phyloP scores from a whole-genome alignment of 2,888 invertebrate species.

The Chymomyza caudatula region DNA sequence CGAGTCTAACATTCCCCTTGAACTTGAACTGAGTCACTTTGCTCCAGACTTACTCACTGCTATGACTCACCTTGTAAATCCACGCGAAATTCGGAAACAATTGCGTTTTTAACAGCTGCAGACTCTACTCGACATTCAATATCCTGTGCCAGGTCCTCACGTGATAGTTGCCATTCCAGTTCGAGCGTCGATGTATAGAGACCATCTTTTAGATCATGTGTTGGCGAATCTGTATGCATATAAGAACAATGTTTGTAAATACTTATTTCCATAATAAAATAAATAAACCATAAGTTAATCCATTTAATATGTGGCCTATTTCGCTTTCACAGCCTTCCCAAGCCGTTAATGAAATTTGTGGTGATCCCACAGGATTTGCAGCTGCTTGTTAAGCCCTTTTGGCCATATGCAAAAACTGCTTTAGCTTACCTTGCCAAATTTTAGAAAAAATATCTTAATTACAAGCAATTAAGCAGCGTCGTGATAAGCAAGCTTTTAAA shows the following conservation, averaged over 20 bases:
- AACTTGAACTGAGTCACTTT: not conserved
- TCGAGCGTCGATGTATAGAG: conserved; percentile 83
- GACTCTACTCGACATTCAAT: conserved; percentile 86
- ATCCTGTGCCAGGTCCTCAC: conserved; percentile 84
- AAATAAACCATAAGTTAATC: not conserved
- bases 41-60: not conserved
- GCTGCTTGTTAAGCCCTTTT: conserved; percentile 2
- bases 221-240: conserved; percentile 79
- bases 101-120: conserved; percentile 80
- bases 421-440: not conserved
- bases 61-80: conserved; percentile 83
- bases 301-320: not conserved
- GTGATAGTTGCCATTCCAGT: conserved; percentile 82
- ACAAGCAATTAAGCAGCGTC: conserved; percentile 35
- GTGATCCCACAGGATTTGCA: conserved; percentile 1
- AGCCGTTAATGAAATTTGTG: not conserved
- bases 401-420: not conserved
- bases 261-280: not conserved
- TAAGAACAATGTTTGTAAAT: not conserved
- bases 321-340: too few species aligned
- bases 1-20: not conserved
- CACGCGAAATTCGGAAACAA: conserved; percentile 75
- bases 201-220: conserved; percentile 80
- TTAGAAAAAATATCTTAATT: conserved; percentile 29
- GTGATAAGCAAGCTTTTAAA: conserved; percentile 42